These are phyloP conservation scores for Brachypterus glaber DNA, from an alignment of 2,888 invertebrate species.

Conservation along the genomic window DNA sequence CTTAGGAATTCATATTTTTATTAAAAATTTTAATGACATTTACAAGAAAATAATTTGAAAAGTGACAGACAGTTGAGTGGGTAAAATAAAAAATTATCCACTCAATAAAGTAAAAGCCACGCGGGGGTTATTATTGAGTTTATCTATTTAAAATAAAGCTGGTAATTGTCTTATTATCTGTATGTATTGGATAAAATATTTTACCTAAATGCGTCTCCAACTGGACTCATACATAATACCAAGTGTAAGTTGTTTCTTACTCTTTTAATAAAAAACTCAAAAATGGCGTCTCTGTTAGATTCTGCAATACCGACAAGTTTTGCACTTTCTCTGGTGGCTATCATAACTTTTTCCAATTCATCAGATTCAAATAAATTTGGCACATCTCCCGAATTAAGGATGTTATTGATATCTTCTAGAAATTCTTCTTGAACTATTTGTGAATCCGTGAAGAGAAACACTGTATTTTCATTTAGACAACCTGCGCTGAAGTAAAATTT, in stretches of 20 bases:
- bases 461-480: slow-evolving; percentile 60
- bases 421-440: slow-evolving; percentile 87
- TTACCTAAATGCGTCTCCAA: slow-evolving; percentile 75
- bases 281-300: slow-evolving; percentile 67
- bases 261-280: slow-evolving; percentile 74
- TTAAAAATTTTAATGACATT: no score
- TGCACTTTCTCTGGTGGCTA: slow-evolving; percentile 62
- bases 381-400: slow-evolving; percentile 83
- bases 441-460: slow-evolving; percentile 82
- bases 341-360: slow-evolving; percentile 73
- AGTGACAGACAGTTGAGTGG: no score
- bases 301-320: slow-evolving; percentile 57
- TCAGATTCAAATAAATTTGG: slow-evolving; percentile 86
- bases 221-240: slow-evolving; percentile 84
- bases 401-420: slow-evolving; percentile 85
- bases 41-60: no score
- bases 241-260: slow-evolving; percentile 77
- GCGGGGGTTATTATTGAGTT: no score
- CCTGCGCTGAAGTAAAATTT: slow-evolving; percentile 73
- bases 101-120: no score
- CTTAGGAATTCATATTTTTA: no score
- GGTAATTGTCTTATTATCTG: no score
- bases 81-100: no score
- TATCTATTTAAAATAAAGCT: no score
- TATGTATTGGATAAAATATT: no score